Percentiles rank a stretch among this genome's conserved stretches.
phyloP scores from a whole-genome alignment of 2,888 invertebrate species.

The Tanypteryx hageni region DNA sequence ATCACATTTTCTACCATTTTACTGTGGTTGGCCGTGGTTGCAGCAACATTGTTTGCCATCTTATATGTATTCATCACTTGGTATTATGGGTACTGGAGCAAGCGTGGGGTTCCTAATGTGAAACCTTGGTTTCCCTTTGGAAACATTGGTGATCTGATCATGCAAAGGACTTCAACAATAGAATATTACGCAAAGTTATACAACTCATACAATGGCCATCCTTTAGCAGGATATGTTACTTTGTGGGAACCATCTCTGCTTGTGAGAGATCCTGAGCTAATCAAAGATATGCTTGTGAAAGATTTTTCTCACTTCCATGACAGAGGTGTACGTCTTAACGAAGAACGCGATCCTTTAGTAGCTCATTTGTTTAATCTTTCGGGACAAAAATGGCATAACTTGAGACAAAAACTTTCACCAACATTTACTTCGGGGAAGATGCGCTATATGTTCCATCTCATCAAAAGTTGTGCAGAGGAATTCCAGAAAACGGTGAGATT shows the following conservation, averaged over 20 bases:
- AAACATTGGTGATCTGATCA: not conserved
- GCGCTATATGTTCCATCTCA: conserved; percentile 70
- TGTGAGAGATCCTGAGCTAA: conserved; percentile 67
- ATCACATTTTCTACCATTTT: not conserved
- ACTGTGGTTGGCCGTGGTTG: not conserved
- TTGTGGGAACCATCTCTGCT: conserved; percentile 67
- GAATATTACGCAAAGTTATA: not conserved
- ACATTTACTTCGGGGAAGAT: conserved; percentile 70
- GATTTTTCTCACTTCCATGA: conserved; percentile 73
- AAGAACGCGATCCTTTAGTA: conserved; percentile 68
- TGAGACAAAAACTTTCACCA: conserved; percentile 68
- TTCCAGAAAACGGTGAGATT: conserved; percentile 53
- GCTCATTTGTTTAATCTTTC: conserved; percentile 66
- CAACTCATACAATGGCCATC: conserved; percentile 70
- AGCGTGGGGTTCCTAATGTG: not conserved
- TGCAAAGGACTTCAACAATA: not conserved
- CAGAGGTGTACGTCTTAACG: conserved; percentile 72
- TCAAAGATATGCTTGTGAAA: conserved; percentile 69
- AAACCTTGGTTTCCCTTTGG: conserved; percentile 21
- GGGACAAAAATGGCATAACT: conserved; percentile 70
- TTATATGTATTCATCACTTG: conserved; percentile 27
- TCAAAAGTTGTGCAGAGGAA: conserved; percentile 66
- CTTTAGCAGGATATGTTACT: conserved; percentile 73
- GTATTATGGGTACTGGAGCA: conserved; percentile 59
- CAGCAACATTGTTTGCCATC: not conserved